Evolutionary conservation across 2,113 vertebrate genomes (phyloP), one percentile per base, ranked within the genome.

Genomic region (Xiphophorus hellerii): DNA sequence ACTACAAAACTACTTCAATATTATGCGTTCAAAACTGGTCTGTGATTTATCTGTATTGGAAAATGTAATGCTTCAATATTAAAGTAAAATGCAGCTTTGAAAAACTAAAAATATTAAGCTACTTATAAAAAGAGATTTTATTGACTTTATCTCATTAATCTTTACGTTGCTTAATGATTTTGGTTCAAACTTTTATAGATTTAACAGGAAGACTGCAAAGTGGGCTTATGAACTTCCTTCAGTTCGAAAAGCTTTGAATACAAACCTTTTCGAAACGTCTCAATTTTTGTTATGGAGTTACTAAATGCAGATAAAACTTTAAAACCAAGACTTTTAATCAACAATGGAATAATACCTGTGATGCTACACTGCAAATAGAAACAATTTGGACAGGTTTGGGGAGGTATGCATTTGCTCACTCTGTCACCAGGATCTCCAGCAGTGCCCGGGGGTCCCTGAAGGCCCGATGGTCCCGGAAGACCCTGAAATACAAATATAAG

Each of bases 341-440:
- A 10, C 22, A 25, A 48, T 7, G 17, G 9, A 11, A 58, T n/a
- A n/a, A 25, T 58, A 58, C 2, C n/a, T 25, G n/a, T 58, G 22
- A 25, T 11, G 7, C 25, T 58, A 0, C 7, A 51, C 20, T 25
- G 7, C 20, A 51, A 51, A 51, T 20, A 51, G 5, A 58, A 58
- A 58, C 51, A n/a, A 58, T 25, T n/a, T 0, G 25, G 51, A 58
- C 2, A 20, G 6, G n/a, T 80, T 81, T 61, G 3, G 27, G 8
- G 33, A 64, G 13, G 0, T 69, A 37, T 58, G 61, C 25, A 13
- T 13, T 30, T 69, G 95, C 96, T 96, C 88, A 99, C 98, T 94
- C 98, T 96, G 75, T 98, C 97, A 54, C 98, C 98, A 69, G 97
- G 91, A 91, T 99, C 97, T 90, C 98, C 98, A 73, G 95, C 67